Evolutionary conservation across 2,888 invertebrate genomes (phyloP).

Genomic region (Ophion obscuratus): DNA sequence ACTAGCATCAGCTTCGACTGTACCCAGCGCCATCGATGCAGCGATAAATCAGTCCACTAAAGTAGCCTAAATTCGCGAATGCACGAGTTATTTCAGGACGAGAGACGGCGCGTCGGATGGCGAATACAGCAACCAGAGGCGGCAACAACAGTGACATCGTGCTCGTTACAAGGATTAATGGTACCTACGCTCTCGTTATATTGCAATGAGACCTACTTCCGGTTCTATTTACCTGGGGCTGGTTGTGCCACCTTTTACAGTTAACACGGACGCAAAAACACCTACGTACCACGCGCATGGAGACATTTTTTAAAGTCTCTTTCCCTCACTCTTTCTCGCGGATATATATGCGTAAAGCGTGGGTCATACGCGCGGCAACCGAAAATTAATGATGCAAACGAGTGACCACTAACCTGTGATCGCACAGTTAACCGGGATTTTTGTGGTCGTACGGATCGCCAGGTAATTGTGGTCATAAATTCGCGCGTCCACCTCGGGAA

Average conservation of each 20-base stretch:
- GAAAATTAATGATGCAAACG: slow-evolving; percentile 75
- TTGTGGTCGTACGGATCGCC: slow-evolving; percentile 70
- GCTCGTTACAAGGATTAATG: slow-evolving; percentile 61
- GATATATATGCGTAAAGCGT: background rate
- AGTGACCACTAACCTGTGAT: slow-evolving; percentile 76
- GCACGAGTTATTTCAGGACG: background rate
- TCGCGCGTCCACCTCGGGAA: slow-evolving; percentile 59
- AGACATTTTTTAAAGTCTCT: slow-evolving; percentile 27
- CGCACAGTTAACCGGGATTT: slow-evolving; percentile 74
- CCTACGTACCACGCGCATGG: background rate
- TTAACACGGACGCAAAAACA: background rate
- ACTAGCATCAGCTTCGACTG: background rate
- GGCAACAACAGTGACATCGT: slow-evolving; percentile 3
- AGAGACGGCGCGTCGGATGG: slow-evolving; percentile 1
- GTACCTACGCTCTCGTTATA: slow-evolving; percentile 45
- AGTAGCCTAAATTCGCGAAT: background rate
- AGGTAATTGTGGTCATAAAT: slow-evolving; percentile 77
- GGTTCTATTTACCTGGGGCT: slow-evolving; percentile 32
- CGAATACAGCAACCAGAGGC: background rate
- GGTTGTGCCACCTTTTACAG: background rate
- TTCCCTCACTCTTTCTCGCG: background rate
- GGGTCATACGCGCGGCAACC: slow-evolving; percentile 16
- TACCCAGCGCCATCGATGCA: background rate
- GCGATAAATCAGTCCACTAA: background rate
- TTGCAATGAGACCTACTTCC: slow-evolving; percentile 60